Evolutionary conservation across 2,113 vertebrate species (phyloP), one percentile per base, ranked within the genome.

Genomic region (Erpornis zantholeuca): DNA sequence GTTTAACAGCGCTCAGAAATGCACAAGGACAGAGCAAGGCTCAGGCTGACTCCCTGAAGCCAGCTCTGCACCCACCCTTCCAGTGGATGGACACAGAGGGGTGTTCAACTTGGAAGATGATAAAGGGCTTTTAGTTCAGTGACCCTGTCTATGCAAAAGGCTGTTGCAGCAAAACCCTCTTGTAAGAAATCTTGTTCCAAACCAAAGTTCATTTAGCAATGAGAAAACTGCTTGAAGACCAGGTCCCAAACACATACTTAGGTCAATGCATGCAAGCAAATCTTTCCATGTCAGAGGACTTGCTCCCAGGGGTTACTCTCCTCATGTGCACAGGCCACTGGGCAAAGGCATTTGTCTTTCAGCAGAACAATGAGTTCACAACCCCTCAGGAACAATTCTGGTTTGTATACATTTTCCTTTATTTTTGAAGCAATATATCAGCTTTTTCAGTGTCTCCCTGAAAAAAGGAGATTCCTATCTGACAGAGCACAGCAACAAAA

Each of bases 401-500:
- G 10, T 69, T 65, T 94, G 11, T 38, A 25, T 80, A 45, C 22
- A 19, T 66, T 9, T 36, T 72, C 33, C 40, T 61, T 82, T 73
- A 69, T 82, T 93, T 93, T 38, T 94, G 16, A 66, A 60, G 36
- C 60, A 68, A 71, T 86, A 47, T 60, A 79, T 66, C 36, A n/a
- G 3, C 45, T 63, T 66, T 56, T 89, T 69, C 64, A 69, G 11
- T 52, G 36, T 85, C 42, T 78, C 56, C n/a, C 36, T 76, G 49
- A n/a, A 82, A 42, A 78, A 90, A 63, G 40, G 45, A 88, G 61
- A 88, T 86, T 92, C 50, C 24, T 92, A 40, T 65, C 77, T 92
- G 70, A 93, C 82, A 88, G 80, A 92, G 68, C 60, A 73, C 10
- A 71, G 56, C 45, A 91, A 88, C 64, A 56, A 96, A 96, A 54